These are phyloP conservation scores for Zaprionus lineosus DNA, from an alignment of 2,888 invertebrate genomes.

Conservation along the genomic window DNA sequence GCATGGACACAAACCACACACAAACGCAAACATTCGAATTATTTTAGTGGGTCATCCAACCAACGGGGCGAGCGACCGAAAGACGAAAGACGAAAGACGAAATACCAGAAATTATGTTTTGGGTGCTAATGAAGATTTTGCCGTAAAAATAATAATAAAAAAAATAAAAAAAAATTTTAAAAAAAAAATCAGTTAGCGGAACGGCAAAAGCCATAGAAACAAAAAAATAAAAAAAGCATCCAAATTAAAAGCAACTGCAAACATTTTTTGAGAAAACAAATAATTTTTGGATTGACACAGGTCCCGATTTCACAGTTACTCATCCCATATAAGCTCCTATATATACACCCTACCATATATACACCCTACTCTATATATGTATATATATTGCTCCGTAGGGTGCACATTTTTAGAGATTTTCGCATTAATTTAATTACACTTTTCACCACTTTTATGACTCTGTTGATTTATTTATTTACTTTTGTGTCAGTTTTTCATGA, in stretches of 20 bases:
- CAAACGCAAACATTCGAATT: slow-evolving; percentile 20
- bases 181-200: slow-evolving; percentile 45
- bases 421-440: slow-evolving; percentile 47
- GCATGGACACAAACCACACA: slow-evolving; percentile 59
- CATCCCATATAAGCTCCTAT: too few relatives aligned
- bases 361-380: not conserved
- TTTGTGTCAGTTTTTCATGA: slow-evolving; percentile 3
- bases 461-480: slow-evolving; percentile 35
- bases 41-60: too few relatives aligned
- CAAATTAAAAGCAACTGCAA: slow-evolving; percentile 6
- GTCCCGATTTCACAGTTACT: slow-evolving; percentile 19
- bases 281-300: slow-evolving; percentile 42
- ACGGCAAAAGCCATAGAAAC: slow-evolving; percentile 43
- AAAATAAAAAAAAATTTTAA: slow-evolving; percentile 8
- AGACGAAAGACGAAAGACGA: slow-evolving; percentile 28
- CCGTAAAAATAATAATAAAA: not conserved
- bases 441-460: slow-evolving; percentile 32
- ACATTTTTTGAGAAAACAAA: slow-evolving; percentile 17
- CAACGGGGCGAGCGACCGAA: slow-evolving; percentile 63
- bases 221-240: slow-evolving; percentile 1
- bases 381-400: not conserved
- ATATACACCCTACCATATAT: not conserved
- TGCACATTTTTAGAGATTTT: slow-evolving; percentile 1
- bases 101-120: slow-evolving; percentile 26
- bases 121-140: slow-evolving; percentile 59